Conservation (phyloP, 2,888 invertebrate species). For the Drosophila phalerata region DNA sequence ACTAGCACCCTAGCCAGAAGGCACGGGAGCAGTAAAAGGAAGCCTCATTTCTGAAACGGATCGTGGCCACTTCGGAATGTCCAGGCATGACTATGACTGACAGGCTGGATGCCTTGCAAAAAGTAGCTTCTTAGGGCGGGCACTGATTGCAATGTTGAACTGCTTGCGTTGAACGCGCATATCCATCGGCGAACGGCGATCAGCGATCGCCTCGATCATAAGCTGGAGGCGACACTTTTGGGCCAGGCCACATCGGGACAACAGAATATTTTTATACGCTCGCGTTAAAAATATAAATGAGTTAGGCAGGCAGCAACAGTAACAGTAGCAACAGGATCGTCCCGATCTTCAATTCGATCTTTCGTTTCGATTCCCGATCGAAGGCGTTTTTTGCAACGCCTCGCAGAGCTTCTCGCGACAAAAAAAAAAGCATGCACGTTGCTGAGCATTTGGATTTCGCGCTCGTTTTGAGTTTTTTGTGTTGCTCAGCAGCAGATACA, state of each 20-base stretch:
- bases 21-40: conserved; percentile 8
- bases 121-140: conserved; percentile 35
- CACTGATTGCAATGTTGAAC: conserved; percentile 45
- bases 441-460: conserved; percentile 76
- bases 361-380: conserved; percentile 43
- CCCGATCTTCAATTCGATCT: conserved; percentile 46
- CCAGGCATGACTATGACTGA: conserved; percentile 84
- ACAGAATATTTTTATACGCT: conserved; percentile 86
- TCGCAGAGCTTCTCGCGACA: conserved; percentile 39
- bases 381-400: conserved; percentile 67
- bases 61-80: conserved; percentile 67
- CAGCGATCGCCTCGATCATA: conserved; percentile 64
- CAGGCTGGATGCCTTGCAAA: conserved; percentile 68
- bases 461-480: conserved; percentile 65
- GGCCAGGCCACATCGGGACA: conserved; percentile 70
- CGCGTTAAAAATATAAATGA: conserved; percentile 86
- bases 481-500: conserved; percentile 20
- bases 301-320: conserved; percentile 51
- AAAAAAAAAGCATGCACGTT: conserved; percentile 65
- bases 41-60: conserved; percentile 34
- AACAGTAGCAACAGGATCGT: conserved; percentile 36
- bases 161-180: conserved; percentile 38
- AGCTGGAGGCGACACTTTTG: conserved; percentile 80
- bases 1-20: conserved; percentile 18
- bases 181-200: conserved; percentile 63